phyloP scores from a whole-genome alignment of 2,888 invertebrate genomes.

The Dicranocentrus wangi region DNA sequence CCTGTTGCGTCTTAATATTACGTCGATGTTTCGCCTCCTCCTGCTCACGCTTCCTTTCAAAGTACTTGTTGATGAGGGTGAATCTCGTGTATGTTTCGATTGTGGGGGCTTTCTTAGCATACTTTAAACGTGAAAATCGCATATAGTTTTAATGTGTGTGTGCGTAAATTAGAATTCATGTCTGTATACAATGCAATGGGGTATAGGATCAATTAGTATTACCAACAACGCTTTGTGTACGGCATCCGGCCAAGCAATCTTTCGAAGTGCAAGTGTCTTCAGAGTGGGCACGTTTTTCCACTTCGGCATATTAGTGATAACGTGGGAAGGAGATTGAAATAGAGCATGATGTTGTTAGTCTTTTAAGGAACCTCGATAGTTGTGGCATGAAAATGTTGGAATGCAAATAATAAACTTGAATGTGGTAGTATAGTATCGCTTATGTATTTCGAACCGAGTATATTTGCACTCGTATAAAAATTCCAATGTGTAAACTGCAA shows the following conservation, averaged over 20 bases:
- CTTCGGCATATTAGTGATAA: constrained; percentile 56
- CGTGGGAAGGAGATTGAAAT: too few species aligned
- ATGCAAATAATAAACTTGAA: too few species aligned
- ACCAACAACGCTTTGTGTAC: constrained; percentile 51
- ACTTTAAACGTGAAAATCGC: neutral
- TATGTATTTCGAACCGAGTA: too few species aligned
- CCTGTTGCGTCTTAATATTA: constrained; percentile 20
- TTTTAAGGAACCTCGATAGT: too few species aligned
- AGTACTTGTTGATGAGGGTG: constrained; percentile 35
- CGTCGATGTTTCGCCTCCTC: constrained; percentile 36
- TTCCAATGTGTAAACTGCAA: too few species aligned
- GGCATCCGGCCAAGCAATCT: constrained; percentile 68
- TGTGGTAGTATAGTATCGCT: too few species aligned
- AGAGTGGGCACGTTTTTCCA: constrained; percentile 67
- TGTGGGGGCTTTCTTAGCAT: constrained; percentile 54
- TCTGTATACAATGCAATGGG: too few species aligned
- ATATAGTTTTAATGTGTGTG: neutral
- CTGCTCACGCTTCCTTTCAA: constrained; percentile 25
- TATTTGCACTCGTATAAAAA: too few species aligned
- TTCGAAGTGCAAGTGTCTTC: constrained; percentile 60
- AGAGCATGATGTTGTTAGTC: too few species aligned
- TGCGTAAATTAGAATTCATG: too few species aligned
- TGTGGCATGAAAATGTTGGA: too few species aligned
- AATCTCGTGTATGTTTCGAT: constrained; percentile 34
- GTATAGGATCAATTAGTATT: too few species aligned